phyloP scores from a whole-genome alignment of 2,888 invertebrate genomes.

The Sarcophaga caerulescens region DNA sequence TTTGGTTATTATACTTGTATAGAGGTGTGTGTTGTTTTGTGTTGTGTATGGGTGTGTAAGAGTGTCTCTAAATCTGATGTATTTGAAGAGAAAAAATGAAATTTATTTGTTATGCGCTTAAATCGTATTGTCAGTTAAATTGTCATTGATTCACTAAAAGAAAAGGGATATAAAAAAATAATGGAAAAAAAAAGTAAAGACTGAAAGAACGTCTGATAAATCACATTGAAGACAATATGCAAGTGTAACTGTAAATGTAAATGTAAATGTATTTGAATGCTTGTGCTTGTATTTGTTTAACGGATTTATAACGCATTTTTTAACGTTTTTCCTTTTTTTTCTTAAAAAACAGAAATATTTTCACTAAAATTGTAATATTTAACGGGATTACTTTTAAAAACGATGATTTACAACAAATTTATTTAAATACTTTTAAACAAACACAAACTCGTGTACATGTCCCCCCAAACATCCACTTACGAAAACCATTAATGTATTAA shows the following conservation, averaged over 20 bases:
- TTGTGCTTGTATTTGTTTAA: not conserved
- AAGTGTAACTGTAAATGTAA: not conserved
- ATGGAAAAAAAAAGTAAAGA: not conserved
- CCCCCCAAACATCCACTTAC: no score
- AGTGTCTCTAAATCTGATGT: constrained; percentile 33
- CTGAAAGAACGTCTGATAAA: not conserved
- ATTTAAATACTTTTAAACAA: not conserved
- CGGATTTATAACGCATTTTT: constrained; percentile 2
- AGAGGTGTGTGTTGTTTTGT: not conserved
- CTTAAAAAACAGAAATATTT: not conserved
- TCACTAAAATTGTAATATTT: constrained; percentile 24
- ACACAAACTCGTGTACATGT: not conserved
- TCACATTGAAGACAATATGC: not conserved
- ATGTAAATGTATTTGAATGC: not conserved
- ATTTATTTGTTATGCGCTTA: constrained; percentile 33
- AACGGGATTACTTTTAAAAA: constrained; percentile 27
- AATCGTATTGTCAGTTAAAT: constrained; percentile 52
- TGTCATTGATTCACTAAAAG: constrained; percentile 38
- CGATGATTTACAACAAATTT: constrained; percentile 18
- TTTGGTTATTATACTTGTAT: not conserved
- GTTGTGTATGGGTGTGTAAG: not conserved
- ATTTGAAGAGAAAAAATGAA: constrained; percentile 16
- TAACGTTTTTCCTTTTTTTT: not conserved
- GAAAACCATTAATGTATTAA: no score
- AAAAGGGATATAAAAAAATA: not conserved